Percentiles rank a stretch among this genome's conserved stretches.
phyloP scores from a whole-genome alignment of 2,888 invertebrate genomes.

The Apamea epomidion region DNA sequence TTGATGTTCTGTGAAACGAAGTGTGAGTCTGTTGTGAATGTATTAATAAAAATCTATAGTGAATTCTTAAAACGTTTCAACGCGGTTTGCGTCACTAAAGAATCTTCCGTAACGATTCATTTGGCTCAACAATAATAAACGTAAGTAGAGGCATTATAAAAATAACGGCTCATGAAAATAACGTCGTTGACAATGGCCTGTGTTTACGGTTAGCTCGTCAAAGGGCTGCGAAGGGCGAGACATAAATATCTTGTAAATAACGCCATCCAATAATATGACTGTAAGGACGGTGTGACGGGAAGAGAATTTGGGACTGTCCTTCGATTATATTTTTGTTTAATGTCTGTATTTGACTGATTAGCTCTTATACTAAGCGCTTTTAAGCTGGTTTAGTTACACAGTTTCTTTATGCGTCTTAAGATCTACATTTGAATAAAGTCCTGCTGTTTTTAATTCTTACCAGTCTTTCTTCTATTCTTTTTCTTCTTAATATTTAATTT shows the following conservation, averaged over 20 bases:
- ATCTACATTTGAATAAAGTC: neutral
- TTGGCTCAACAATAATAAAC: conserved; percentile 23
- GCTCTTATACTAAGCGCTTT: neutral
- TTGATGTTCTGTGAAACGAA: neutral
- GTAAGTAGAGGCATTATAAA: conserved; percentile 45
- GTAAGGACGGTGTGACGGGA: conserved; percentile 9
- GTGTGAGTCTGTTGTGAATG: neutral
- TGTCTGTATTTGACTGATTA: conserved; percentile 2
- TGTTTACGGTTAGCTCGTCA: conserved; percentile 58
- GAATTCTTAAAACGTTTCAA: neutral
- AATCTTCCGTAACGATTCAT: neutral
- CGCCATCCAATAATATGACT: conserved; percentile 72
- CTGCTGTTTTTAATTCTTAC: no score
- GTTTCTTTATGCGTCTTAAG: no score
- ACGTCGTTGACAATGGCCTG: conserved; percentile 38
- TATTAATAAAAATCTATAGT: neutral
- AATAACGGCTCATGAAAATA: conserved; percentile 49
- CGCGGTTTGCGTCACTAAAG: neutral
- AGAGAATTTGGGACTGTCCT: conserved; percentile 27
- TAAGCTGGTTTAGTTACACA: neutral
- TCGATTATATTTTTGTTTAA: conserved; percentile 9
- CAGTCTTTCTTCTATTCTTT: no score
- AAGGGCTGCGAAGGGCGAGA: conserved; percentile 60
- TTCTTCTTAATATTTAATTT: neutral
- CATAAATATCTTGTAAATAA: conserved; percentile 76